Evolutionary conservation across 1,140 invertebrate genomes (phyloP).

Genomic region (Tetramorium alpestre): DNA sequence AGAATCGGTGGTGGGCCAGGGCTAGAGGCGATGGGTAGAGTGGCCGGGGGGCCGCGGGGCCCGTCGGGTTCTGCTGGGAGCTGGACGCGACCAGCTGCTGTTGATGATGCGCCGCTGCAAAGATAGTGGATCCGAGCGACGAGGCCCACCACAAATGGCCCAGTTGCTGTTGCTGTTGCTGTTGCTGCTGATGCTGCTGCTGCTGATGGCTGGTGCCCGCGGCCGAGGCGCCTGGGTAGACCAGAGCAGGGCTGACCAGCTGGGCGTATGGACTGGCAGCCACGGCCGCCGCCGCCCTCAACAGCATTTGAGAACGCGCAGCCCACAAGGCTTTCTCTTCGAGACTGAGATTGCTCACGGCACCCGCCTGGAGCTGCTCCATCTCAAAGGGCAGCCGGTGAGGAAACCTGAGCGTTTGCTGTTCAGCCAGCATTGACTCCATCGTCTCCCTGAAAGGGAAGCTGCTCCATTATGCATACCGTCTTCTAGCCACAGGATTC

Average conservation of each 20-base stretch:
- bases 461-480: constrained; percentile 82
- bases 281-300: constrained; percentile 88
- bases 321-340: constrained; percentile 92
- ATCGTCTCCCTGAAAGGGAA: constrained; percentile 91
- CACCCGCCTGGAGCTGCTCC: constrained; percentile 87
- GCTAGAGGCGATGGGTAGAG: constrained; percentile 84
- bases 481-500: constrained; percentile 30
- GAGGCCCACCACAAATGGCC: constrained; percentile 85
- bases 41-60: constrained; percentile 84
- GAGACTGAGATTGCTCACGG: constrained; percentile 89
- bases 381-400: constrained; percentile 90
- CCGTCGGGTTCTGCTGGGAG: constrained; percentile 76
- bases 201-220: constrained; percentile 80
- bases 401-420: constrained; percentile 90
- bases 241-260: constrained; percentile 83
- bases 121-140: constrained; percentile 82
- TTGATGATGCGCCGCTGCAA: constrained; percentile 83
- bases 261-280: constrained; percentile 86
- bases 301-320: constrained; percentile 89
- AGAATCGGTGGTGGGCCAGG: constrained; percentile 83
- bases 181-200: constrained; percentile 78
- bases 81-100: constrained; percentile 80
- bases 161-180: constrained; percentile 76
- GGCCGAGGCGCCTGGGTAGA: constrained; percentile 81
- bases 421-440: constrained; percentile 93